phyloP scores from a whole-genome alignment of 2,797 vertebrate species.

The Prionace glauca region DNA sequence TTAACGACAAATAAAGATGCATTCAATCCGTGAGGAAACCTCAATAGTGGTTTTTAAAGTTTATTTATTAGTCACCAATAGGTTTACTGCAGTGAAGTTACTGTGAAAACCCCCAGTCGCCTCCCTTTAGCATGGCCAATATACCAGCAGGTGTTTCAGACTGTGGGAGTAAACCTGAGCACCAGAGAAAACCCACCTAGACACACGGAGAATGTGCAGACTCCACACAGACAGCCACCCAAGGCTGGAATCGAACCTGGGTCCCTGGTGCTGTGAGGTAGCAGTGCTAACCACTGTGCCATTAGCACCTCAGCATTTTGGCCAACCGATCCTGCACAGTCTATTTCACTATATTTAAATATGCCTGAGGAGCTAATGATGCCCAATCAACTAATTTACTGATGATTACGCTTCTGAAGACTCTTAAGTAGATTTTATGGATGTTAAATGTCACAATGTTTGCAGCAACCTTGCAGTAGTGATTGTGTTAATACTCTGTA shows the following conservation, averaged over 20 bases:
- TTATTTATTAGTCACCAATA: no score
- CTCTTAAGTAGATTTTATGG: not conserved
- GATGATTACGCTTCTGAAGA: not conserved
- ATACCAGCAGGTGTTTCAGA: no score
- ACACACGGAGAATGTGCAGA: no score
- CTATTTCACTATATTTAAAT: not conserved
- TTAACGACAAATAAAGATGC: not conserved
- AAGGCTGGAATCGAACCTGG: no score
- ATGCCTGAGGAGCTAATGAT: not conserved
- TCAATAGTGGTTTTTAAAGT: not conserved
- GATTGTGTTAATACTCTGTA: not conserved
- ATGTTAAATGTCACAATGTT: conserved; percentile 34
- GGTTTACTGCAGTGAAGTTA: no score
- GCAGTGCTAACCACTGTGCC: no score
- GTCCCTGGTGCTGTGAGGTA: no score
- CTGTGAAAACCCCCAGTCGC: no score
- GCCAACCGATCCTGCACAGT: not conserved
- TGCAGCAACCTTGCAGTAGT: not conserved
- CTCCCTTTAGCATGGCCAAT: no score
- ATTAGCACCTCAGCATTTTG: not conserved
- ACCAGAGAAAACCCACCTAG: no score
- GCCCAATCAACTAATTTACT: not conserved
- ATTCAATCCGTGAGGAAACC: not conserved
- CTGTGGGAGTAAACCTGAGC: no score
- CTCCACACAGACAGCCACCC: no score